Evolutionary conservation across 2,797 vertebrate species (phyloP), one percentile per base, ranked within the genome.

Genomic region (Eulemur rubriventer): DNA sequence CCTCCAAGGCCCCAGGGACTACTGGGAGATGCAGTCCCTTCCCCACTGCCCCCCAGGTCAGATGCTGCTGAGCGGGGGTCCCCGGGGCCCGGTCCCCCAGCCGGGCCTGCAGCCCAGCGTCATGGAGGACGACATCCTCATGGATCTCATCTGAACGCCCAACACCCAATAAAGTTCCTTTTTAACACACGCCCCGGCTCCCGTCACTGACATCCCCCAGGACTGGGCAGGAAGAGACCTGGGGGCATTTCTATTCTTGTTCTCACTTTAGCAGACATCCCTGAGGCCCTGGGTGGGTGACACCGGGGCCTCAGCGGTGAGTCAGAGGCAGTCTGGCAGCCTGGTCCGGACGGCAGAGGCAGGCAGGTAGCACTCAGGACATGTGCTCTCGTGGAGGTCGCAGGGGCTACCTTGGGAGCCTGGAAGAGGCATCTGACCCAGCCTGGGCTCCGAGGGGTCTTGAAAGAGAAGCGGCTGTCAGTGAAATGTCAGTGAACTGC

Each of bases 111-210:
- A 99, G 94, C 99, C 99, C 97, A 99, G 99, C 17, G 98, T 99
- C 92, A 99, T 99, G 99, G 99, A 99, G 97, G 99, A 99, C 26
- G 99, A 99, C 97, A 99, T 99, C 96, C 99, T 99, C 82, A 99
- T 99, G 99, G 99, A 99, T 96, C 99, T 99, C 59, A 99, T 99
- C 96, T 99, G 98, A 99, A 89, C 52, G 95, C 94, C 96, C 84
- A 69, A 72, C 95, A 94, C 95, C 98, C 97, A 98, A 98, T 98
- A 98, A 98, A 98, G 97, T 96, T 98, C 97, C 96, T 97, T 97
- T 79, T 96, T 80, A 97, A 97, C 97, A 95, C 92, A 61, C 8
- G 35, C 97, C 96, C 97, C 98, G 94, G 87, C 97, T 97, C 97
- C 97, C 95, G 92, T 97, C 96, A 96, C 97, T 97, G 97, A 95